Conservation (phyloP, 2,797 vertebrate species). For the Anguilla pacifica region DNA sequence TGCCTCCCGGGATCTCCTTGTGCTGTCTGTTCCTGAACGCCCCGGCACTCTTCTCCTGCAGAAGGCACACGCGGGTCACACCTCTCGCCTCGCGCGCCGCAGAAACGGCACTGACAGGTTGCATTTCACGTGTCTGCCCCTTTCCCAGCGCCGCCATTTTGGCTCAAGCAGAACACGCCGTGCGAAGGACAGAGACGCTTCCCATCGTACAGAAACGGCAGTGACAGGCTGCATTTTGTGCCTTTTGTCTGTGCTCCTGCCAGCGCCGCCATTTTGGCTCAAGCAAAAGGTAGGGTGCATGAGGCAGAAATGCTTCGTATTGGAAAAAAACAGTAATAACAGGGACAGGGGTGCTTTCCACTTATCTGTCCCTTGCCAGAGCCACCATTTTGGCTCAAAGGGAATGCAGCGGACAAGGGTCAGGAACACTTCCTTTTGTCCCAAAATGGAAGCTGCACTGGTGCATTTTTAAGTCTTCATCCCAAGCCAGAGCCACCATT, state of each 20-base stretch:
- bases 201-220: neutral
- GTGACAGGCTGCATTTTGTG: neutral
- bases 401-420: neutral
- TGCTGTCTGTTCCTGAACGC: constrained; percentile 75
- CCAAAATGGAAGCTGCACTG: neutral
- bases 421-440: neutral
- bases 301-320: neutral
- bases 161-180: neutral
- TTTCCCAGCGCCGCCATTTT: neutral
- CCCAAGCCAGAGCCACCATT: neutral
- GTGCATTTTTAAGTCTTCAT: neutral
- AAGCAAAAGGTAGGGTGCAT: neutral
- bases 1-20: constrained; percentile 70
- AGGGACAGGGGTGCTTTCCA: neutral
- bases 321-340: neutral
- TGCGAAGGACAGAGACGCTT: neutral
- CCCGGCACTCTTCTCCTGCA: constrained; percentile 92
- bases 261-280: neutral
- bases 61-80: constrained; percentile 38
- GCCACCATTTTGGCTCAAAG: neutral
- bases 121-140: neutral
- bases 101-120: neutral
- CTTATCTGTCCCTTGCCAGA: neutral
- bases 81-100: neutral
- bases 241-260: neutral